A percentile compares a stretch with the other conserved stretches of the same genome.
These are phyloP conservation scores for Daboia siamensis DNA, from an alignment of 2,113 vertebrate genomes.

Conservation along the genomic window DNA sequence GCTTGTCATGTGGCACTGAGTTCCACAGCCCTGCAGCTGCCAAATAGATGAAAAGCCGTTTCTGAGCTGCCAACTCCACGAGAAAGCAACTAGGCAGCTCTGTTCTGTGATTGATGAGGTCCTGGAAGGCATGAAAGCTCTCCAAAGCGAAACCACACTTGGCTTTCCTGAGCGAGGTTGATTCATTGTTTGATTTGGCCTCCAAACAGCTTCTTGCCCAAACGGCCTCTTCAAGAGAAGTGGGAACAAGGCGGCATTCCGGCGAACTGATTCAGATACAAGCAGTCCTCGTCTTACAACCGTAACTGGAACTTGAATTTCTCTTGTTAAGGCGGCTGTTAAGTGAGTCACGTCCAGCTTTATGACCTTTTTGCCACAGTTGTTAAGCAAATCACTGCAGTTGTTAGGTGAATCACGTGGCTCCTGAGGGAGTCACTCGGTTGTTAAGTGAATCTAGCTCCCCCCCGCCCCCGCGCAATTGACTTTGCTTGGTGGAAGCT, in stretches of 20 bases:
- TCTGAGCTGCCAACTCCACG: neutral
- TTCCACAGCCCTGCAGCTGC: neutral
- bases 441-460: no score
- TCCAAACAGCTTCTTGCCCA: neutral
- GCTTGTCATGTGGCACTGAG: constrained; percentile 9
- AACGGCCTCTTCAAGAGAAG: no score
- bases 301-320: neutral
- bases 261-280: neutral
- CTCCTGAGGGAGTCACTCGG: no score
- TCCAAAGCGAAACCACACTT: neutral
- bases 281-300: neutral
- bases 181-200: neutral
- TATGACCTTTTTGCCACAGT: no score
- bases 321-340: neutral
- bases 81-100: neutral
- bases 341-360: no score
- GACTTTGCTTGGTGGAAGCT: no score
- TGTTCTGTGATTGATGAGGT: neutral
- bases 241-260: neutral
- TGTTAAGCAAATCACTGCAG: no score
- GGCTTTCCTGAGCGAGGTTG: neutral
- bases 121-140: neutral
- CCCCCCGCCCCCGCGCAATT: no score
- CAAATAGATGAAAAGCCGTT: neutral
- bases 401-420: no score